phyloP scores from a whole-genome alignment of 1,140 invertebrate species.

The Drosophila fuyamai region DNA sequence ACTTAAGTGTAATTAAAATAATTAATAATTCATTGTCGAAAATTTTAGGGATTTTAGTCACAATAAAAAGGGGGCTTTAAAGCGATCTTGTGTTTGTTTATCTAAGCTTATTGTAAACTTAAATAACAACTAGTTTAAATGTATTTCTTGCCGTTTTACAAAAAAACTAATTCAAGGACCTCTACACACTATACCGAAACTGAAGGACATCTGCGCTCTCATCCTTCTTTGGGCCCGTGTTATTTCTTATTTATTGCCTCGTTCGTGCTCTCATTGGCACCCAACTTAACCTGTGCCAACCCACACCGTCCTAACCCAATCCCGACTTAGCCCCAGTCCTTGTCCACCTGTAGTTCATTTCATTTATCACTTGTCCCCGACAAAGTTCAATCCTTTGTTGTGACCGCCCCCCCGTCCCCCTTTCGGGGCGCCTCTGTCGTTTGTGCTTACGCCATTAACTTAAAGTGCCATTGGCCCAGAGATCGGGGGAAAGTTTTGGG shows the following conservation, averaged over 20 bases:
- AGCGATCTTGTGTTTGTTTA: too few relatives aligned
- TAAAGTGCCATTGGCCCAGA: conserved; percentile 51
- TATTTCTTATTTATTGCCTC: conserved; percentile 57
- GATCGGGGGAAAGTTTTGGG: neutral
- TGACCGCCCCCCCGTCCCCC: neutral
- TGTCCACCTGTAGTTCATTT: conserved; percentile 70
- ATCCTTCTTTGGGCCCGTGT: neutral
- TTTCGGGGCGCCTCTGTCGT: conserved; percentile 6
- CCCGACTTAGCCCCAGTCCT: neutral
- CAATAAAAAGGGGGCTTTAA: too few relatives aligned
- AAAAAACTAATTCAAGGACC: too few relatives aligned
- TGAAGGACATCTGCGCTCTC: too few relatives aligned
- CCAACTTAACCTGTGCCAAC: conserved; percentile 41
- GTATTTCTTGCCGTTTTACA: too few relatives aligned
- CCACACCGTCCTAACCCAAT: neutral
- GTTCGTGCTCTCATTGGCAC: conserved; percentile 71
- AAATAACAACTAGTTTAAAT: too few relatives aligned
- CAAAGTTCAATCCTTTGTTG: conserved; percentile 67
- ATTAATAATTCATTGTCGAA: too few relatives aligned
- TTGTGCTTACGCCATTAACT: conserved; percentile 54
- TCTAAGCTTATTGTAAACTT: too few relatives aligned
- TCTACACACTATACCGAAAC: too few relatives aligned
- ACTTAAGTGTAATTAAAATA: too few relatives aligned
- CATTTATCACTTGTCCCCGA: conserved; percentile 51
- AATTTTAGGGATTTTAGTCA: too few relatives aligned